Evolutionary conservation across 2,888 invertebrate genomes (phyloP).

Genomic region (Gymnosoma rotundatum): DNA sequence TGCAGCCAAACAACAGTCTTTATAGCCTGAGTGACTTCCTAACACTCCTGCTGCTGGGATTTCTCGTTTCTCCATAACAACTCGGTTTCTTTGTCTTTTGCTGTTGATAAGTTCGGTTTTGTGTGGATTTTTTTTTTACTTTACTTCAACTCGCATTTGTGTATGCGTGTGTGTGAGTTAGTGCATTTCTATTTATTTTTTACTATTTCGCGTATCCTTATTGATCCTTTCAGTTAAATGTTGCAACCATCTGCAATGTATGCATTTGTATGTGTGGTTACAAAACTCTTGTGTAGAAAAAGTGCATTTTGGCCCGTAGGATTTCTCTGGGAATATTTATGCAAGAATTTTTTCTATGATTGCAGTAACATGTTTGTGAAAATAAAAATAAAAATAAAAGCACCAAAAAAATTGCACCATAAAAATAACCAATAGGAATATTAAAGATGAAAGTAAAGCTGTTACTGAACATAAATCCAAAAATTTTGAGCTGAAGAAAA

Average conservation of each 20-base stretch:
- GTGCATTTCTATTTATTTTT: conserved; percentile 56
- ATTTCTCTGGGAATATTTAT: conserved; percentile 54
- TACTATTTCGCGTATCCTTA: conserved; percentile 61
- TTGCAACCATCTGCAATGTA: conserved; percentile 42
- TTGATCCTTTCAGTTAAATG: conserved; percentile 65
- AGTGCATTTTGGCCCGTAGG: conserved; percentile 56
- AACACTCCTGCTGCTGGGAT: conserved; percentile 38
- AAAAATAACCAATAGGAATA: conserved; percentile 27
- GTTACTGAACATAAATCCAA: background rate
- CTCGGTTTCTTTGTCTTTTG: conserved; percentile 66
- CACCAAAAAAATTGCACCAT: background rate
- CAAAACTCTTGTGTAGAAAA: conserved; percentile 62
- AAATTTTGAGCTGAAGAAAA: background rate
- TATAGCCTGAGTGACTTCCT: conserved; percentile 40
- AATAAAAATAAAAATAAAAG: conserved; percentile 35
- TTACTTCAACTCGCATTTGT: conserved; percentile 14
- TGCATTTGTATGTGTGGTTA: conserved; percentile 12
- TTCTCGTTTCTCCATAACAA: conserved; percentile 35
- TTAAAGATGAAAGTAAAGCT: background rate
- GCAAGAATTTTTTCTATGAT: conserved; percentile 63
- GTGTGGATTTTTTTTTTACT: conserved; percentile 32
- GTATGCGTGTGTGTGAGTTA: conserved; percentile 1
- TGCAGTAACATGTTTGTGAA: conserved; percentile 44
- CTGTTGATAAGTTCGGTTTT: conserved; percentile 57
- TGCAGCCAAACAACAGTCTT: conserved; percentile 35